Conservation (phyloP, 2,113 vertebrate genomes). For the Hypomesus transpacificus region DNA sequence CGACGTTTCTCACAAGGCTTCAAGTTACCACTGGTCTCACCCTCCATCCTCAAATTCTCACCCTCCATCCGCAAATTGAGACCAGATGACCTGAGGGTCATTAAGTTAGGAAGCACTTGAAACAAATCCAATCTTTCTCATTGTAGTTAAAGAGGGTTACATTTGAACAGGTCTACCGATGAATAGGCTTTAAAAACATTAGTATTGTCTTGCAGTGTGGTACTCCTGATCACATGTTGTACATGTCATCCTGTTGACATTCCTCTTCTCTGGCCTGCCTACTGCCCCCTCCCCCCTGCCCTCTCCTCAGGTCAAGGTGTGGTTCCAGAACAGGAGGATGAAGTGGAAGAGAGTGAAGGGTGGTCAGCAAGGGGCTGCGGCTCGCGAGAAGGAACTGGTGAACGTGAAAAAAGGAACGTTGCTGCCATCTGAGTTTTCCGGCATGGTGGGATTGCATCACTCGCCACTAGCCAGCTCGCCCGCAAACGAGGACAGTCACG, state of each 20-base stretch:
- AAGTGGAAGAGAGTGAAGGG: slow-evolving; percentile 92
- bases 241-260: too few species aligned
- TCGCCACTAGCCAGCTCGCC: slow-evolving; percentile 74
- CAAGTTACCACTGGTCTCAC: slow-evolving; percentile 15
- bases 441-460: slow-evolving; percentile 78
- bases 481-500: slow-evolving; percentile 84
- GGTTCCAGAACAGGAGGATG: slow-evolving; percentile 91
- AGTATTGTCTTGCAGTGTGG: too few species aligned
- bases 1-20: slow-evolving; percentile 28
- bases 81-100: background rate
- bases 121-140: too few species aligned
- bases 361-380: slow-evolving; percentile 84
- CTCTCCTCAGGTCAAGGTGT: slow-evolving; percentile 81
- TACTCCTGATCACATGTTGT: too few species aligned
- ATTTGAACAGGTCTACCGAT: too few species aligned
- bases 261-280: too few species aligned
- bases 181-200: too few species aligned
- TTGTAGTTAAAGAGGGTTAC: too few species aligned
- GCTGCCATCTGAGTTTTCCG: slow-evolving; percentile 83
- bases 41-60: background rate
- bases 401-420: slow-evolving; percentile 87
- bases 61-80: background rate
- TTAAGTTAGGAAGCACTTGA: too few species aligned
- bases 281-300: background rate
- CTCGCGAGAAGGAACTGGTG: slow-evolving; percentile 86